Evolutionary conservation across 2,113 vertebrate genomes (phyloP), one percentile per base, ranked within the genome.

Genomic region (Hippocampus mohnikei): DNA sequence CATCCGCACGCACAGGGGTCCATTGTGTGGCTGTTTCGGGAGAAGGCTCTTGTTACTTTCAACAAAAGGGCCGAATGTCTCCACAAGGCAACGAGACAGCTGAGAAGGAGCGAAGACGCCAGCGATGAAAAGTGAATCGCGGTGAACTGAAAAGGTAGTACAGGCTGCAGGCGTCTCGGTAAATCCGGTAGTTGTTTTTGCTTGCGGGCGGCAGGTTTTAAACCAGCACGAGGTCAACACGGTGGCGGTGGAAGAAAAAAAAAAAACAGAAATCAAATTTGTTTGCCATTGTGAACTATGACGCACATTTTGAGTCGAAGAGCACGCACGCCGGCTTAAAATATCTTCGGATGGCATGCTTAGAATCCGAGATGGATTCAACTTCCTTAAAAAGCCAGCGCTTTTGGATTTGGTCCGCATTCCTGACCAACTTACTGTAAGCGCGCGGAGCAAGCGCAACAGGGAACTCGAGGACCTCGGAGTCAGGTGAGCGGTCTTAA

Each of bases 401-500:
- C 44, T 71, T 2, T 7, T 64, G 40, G 41, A 65, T 46, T 65
- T 65, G 7, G 6, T 62, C 67, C 42, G 60, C 71, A 78, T 82
- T 84, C 72, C 55, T 64, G 15, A 2, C 65, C 48, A 63, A 73
- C 58, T 78, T 71, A 70, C 59, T 69, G 79, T 79, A 76, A 71
- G 77, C 80, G 64, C 56, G 76, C 56, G 74, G 60, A 72, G 62
- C 74, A 67, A 58, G 65, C 70, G 69, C 74, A 70, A 58, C 33
- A 9, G 75, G 71, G 78, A 71, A 37, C 83, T 72, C 67, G 70
- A 74, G 69, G 79, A 64, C 62, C 81, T 70, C 78, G 77, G 80
- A 84, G 85, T 89, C 89, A 89, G 89, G 84, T 79, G 88, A 88
- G 76, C 58, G 72, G 81, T 81, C 80, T 87, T 88, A 86, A 77